phyloP scores from a whole-genome alignment of 2,888 invertebrate genomes.

The Dryobota labecula region DNA sequence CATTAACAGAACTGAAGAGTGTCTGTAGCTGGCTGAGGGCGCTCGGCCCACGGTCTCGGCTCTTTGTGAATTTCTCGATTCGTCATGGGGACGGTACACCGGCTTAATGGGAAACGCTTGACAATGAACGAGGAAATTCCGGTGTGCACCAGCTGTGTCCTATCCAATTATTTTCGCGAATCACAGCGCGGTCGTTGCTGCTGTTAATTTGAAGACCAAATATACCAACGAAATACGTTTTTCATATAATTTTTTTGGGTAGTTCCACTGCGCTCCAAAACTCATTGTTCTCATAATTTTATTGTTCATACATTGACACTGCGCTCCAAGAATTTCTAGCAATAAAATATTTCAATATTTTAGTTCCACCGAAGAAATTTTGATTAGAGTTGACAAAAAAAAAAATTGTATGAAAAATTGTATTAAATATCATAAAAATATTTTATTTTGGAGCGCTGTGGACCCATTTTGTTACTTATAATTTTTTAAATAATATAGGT shows the following conservation, averaged over 20 bases:
- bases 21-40: constrained; percentile 59
- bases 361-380: no score
- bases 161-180: constrained; percentile 82
- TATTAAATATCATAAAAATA: no score
- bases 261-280: no score
- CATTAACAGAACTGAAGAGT: constrained; percentile 71
- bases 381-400: no score
- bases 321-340: no score
- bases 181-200: constrained; percentile 69
- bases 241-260: constrained; percentile 8
- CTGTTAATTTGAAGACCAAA: constrained; percentile 61
- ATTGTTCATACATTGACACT: no score
- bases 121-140: constrained; percentile 85
- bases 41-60: constrained; percentile 64
- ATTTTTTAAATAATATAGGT: no score
- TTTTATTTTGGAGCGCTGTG: no score
- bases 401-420: no score
- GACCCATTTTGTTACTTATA: no score
- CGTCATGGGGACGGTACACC: constrained; percentile 76
- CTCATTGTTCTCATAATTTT: no score
- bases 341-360: no score
- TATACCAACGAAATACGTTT: constrained; percentile 16
- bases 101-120: constrained; percentile 78
- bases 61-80: constrained; percentile 80
- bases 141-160: constrained; percentile 75